phyloP scores from a whole-genome alignment of 2,113 vertebrate genomes.

The Notarius lentiginosus region DNA sequence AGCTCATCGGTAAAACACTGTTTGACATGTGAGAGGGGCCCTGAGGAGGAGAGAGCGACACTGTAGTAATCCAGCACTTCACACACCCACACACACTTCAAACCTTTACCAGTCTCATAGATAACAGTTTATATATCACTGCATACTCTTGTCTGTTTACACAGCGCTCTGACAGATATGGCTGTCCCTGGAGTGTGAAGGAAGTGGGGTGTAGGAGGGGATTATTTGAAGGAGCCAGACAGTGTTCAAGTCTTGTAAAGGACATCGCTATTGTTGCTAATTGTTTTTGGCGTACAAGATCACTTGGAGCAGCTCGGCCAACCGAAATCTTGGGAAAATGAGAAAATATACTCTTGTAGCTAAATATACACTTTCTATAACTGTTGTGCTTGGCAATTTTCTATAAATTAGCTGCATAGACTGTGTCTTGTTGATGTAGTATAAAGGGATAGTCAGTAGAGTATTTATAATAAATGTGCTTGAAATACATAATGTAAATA shows the following conservation, averaged over 20 bases:
- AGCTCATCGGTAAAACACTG: slow-evolving; percentile 69
- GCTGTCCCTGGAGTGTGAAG: neutral
- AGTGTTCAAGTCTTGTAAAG: slow-evolving; percentile 4
- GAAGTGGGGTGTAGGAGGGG: slow-evolving; percentile 1
- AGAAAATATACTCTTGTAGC: neutral
- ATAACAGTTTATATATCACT: slow-evolving; percentile 54
- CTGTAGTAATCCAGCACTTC: neutral
- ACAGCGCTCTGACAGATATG: slow-evolving; percentile 6
- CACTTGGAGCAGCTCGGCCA: neutral
- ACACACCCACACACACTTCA: slow-evolving; percentile 9
- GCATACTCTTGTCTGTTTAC: slow-evolving; percentile 27
- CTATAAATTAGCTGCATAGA: neutral
- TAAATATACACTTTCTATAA: neutral
- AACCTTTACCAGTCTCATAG: slow-evolving; percentile 49
- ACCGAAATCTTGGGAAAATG: neutral
- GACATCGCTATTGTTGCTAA: neutral
- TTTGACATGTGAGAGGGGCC: slow-evolving; percentile 56
- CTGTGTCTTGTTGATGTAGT: neutral
- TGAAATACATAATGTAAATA: neutral
- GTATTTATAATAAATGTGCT: neutral
- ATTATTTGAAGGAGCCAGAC: neutral
- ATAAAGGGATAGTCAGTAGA: neutral
- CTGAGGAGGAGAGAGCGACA: slow-evolving; percentile 3
- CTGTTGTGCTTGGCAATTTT: neutral
- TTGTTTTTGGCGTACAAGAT: neutral